Evolutionary conservation across 2,888 invertebrate species (phyloP).

Genomic region (Adela reaumurella): DNA sequence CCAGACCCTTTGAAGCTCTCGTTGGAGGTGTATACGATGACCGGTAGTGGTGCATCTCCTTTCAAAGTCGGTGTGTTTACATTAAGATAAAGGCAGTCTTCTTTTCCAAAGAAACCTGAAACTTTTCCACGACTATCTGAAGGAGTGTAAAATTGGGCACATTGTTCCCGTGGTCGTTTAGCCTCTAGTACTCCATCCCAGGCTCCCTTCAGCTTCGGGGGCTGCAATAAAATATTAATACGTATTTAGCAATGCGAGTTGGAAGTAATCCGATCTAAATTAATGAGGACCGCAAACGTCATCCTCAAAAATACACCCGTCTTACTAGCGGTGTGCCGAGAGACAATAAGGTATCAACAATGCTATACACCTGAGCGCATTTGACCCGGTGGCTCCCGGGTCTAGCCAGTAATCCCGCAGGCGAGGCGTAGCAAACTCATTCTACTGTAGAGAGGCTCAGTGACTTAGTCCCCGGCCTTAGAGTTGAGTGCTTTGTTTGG

Average conservation of each 20-base stretch:
- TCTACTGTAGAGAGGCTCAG: background rate
- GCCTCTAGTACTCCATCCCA: slow-evolving; percentile 60
- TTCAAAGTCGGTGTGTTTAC: slow-evolving; percentile 58
- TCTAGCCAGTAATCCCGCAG: background rate
- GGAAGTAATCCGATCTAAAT: no score
- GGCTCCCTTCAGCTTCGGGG: slow-evolving; percentile 27
- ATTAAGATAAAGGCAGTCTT: slow-evolving; percentile 66
- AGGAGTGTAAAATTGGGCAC: slow-evolving; percentile 63
- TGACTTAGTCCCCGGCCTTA: background rate
- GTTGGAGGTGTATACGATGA: slow-evolving; percentile 38
- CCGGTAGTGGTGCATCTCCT: slow-evolving; percentile 19
- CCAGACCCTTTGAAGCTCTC: slow-evolving; percentile 34
- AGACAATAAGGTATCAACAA: background rate
- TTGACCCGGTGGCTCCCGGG: background rate
- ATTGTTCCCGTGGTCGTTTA: slow-evolving; percentile 59
- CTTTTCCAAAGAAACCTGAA: slow-evolving; percentile 58
- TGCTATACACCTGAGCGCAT: no score
- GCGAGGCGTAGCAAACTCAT: background rate
- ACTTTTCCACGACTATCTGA: slow-evolving; percentile 25
- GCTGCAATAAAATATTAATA: slow-evolving; percentile 23
- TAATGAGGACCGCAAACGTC: no score
- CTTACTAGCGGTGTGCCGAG: no score
- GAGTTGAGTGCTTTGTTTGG: background rate
- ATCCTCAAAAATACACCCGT: no score
- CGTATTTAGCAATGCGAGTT: no score